These are phyloP conservation scores for Girardinichthys multiradiatus DNA, from an alignment of 2,113 vertebrate genomes.

Conservation along the genomic window DNA sequence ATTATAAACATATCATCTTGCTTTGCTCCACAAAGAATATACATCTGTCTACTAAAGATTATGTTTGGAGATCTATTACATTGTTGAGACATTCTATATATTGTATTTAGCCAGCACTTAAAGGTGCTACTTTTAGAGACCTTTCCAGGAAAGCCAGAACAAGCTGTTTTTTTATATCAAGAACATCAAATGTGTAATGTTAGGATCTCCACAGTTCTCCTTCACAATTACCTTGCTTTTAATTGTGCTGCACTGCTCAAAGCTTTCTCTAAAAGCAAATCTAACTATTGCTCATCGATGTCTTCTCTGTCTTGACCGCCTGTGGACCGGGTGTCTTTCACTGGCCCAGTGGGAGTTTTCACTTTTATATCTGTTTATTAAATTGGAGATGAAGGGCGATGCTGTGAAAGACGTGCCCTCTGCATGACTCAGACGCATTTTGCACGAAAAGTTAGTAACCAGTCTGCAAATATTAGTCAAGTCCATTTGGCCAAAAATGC, in stretches of 20 bases:
- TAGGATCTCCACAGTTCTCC: not conserved
- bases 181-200: not conserved
- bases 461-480: not conserved
- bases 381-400: not conserved
- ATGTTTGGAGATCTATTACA: slow-evolving; percentile 17
- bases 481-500: not conserved
- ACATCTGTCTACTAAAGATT: slow-evolving; percentile 17
- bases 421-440: not conserved
- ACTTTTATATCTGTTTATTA: not conserved
- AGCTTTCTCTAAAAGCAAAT: not conserved
- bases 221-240: not conserved
- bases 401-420: not conserved
- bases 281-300: too few species aligned
- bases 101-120: not conserved
- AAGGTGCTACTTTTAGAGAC: slow-evolving; percentile 1
- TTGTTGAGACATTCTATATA: slow-evolving; percentile 1
- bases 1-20: slow-evolving; percentile 46
- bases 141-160: slow-evolving; percentile 6
- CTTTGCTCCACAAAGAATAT: slow-evolving; percentile 14
- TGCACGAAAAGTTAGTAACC: not conserved
- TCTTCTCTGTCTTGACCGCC: not conserved
- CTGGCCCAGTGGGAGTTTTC: not conserved
- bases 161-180: not conserved
- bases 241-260: not conserved
- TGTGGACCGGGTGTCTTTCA: not conserved